A percentile compares a stretch with the other conserved stretches of the same genome.
Conservation (phyloP, 2,113 vertebrate species). For the Shinisaurus crocodilurus region DNA sequence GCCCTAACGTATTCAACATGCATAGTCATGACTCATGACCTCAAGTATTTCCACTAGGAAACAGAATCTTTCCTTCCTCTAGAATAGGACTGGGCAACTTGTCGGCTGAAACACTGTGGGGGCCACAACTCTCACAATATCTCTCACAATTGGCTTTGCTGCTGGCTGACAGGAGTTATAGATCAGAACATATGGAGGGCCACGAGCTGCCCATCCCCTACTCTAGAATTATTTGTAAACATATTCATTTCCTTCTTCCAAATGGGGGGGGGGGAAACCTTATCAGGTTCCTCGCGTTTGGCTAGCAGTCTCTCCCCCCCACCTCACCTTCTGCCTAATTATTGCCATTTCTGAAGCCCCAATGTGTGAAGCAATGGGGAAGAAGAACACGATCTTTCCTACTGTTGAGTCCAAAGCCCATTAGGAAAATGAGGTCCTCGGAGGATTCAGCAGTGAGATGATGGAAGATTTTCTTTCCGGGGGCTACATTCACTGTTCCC, state of each 20-base stretch:
- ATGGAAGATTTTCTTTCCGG: background rate
- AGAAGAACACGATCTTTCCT: background rate
- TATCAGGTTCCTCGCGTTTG: conserved; percentile 48
- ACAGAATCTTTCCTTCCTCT: background rate
- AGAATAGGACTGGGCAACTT: background rate
- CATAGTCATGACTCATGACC: background rate
- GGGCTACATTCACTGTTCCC: background rate
- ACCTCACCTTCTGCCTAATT: background rate
- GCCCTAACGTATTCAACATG: background rate
- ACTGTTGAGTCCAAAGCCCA: background rate
- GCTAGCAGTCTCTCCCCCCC: conserved; percentile 21
- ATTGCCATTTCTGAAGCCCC: background rate
- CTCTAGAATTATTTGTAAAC: conserved; percentile 47
- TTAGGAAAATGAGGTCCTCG: background rate
- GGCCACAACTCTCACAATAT: no score
- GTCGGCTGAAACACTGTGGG: no score
- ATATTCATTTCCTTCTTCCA: conserved; percentile 46
- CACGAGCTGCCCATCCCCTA: no score
- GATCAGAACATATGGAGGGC: background rate
- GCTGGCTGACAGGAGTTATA: conserved; percentile 56
- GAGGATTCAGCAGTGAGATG: background rate
- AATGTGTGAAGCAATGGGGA: no score
- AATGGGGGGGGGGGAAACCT: background rate
- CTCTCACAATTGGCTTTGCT: no score
- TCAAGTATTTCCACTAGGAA: background rate